A percentile compares a stretch with the other conserved stretches of the same genome.
phyloP scores from a whole-genome alignment of 2,888 invertebrate species.

The Melipona bicolor region DNA sequence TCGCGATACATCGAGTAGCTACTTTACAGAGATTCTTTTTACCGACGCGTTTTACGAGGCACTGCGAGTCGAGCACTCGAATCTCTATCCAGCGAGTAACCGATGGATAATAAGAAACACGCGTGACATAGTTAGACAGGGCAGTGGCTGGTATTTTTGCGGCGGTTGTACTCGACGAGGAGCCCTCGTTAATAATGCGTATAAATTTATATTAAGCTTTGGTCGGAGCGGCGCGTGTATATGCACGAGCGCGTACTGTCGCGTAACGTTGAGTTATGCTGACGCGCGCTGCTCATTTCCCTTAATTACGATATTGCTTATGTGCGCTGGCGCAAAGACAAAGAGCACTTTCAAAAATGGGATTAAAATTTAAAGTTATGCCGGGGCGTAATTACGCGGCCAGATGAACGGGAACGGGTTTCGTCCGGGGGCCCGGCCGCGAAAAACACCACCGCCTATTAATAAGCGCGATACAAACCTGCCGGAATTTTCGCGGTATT shows the following conservation, averaged over 20 bases:
- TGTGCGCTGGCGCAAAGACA: slow-evolving; percentile 45
- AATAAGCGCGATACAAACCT: slow-evolving; percentile 16
- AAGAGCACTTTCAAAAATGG: slow-evolving; percentile 57
- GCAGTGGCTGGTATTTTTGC: slow-evolving; percentile 24
- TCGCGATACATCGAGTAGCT: too few species aligned
- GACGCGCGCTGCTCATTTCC: slow-evolving; percentile 53
- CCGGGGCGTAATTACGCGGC: slow-evolving; percentile 44
- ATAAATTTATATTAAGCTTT: slow-evolving; percentile 62
- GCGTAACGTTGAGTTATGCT: slow-evolving; percentile 57
- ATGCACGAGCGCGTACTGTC: slow-evolving; percentile 5
- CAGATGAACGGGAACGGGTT: slow-evolving; percentile 39
- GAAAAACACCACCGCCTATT: slow-evolving; percentile 41
- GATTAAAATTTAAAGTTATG: slow-evolving; percentile 56
- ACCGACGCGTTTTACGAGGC: too few species aligned
- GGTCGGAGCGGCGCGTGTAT: slow-evolving; percentile 27
- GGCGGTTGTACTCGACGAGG: slow-evolving; percentile 29
- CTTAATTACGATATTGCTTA: slow-evolving; percentile 66
- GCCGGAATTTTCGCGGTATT: slow-evolving; percentile 1
- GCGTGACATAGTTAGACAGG: slow-evolving; percentile 29
- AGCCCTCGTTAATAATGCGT: slow-evolving; percentile 55
- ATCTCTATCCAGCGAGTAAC: not conserved
- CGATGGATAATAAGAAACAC: slow-evolving; percentile 26
- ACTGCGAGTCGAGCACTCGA: too few species aligned
- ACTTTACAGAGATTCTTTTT: too few species aligned
- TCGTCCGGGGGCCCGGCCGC: not conserved